phyloP scores from a whole-genome alignment of 2,113 vertebrate genomes.

The Psittacara wagleri region DNA sequence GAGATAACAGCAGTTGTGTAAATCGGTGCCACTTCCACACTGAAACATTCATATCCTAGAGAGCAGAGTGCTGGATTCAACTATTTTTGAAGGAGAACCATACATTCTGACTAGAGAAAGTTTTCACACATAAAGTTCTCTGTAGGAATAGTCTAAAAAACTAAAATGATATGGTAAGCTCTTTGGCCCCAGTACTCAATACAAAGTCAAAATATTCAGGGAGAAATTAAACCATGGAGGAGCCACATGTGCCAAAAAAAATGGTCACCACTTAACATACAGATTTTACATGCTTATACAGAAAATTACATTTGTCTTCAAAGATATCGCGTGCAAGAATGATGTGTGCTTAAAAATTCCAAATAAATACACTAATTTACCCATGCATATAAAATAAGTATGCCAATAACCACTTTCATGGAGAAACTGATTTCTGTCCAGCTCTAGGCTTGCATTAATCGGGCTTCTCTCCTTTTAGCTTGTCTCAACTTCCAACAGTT shows the following conservation, averaged over 20 bases:
- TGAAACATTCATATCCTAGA: not conserved
- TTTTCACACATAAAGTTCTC: not conserved
- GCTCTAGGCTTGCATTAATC: not conserved
- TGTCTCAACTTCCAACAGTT: not conserved
- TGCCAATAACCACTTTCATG: not conserved
- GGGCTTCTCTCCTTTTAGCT: not conserved
- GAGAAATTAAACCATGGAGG: not conserved
- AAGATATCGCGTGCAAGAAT: not conserved
- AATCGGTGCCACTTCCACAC: not conserved
- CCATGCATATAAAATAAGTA: not conserved
- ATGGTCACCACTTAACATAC: not conserved
- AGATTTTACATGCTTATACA: not conserved
- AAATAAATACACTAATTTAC: not conserved
- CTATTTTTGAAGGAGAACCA: accelerated
- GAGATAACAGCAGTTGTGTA: not conserved
- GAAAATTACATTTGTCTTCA: not conserved
- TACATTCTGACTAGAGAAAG: not conserved
- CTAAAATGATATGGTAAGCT: not conserved
- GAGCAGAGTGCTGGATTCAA: not conserved
- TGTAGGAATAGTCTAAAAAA: not conserved
- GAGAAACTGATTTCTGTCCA: not conserved
- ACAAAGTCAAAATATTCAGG: not conserved
- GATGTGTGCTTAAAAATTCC: not conserved
- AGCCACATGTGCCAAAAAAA: not conserved
- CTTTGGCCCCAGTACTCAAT: not conserved